Conservation (phyloP, 2,888 invertebrate species). For the Ectobius pallidus region DNA sequence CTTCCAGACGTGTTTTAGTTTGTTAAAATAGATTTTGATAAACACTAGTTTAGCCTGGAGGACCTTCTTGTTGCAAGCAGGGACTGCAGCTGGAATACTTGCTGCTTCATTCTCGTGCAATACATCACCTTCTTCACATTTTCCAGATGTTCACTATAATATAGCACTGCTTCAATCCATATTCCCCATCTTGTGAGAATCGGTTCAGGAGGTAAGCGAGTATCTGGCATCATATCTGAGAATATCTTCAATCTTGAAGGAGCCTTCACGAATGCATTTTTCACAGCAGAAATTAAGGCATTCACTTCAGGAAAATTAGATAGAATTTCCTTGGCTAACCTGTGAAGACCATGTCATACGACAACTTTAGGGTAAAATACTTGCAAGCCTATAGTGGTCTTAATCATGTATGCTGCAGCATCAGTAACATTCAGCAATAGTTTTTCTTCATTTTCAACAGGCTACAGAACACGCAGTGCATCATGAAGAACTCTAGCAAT, state of each 20-base stretch:
- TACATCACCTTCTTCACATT: not conserved
- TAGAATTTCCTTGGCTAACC: too few relatives aligned
- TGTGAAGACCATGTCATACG: constrained; percentile 5
- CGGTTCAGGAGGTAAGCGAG: not conserved
- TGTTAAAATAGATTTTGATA: not conserved
- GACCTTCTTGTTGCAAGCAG: not conserved
- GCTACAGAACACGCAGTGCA: not conserved
- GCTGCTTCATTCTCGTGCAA: not conserved
- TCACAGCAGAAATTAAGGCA: not conserved
- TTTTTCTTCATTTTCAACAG: not conserved
- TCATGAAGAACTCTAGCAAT: not conserved
- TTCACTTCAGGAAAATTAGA: not conserved
- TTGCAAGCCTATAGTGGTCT: not conserved
- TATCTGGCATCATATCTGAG: not conserved
- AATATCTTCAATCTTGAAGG: not conserved
- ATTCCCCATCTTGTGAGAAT: not conserved
- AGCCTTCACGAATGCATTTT: not conserved
- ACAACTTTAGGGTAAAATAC: not conserved
- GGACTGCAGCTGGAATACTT: not conserved
- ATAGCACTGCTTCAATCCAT: constrained; percentile 3
- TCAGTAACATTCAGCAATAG: not conserved
- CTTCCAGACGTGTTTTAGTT: not conserved
- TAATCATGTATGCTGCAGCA: not conserved
- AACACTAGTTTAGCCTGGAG: not conserved
- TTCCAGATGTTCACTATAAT: not conserved